Base-by-base conservation (phyloP, 2,797 vertebrate genomes). In the Chelidonichthys spinosus region DNA sequence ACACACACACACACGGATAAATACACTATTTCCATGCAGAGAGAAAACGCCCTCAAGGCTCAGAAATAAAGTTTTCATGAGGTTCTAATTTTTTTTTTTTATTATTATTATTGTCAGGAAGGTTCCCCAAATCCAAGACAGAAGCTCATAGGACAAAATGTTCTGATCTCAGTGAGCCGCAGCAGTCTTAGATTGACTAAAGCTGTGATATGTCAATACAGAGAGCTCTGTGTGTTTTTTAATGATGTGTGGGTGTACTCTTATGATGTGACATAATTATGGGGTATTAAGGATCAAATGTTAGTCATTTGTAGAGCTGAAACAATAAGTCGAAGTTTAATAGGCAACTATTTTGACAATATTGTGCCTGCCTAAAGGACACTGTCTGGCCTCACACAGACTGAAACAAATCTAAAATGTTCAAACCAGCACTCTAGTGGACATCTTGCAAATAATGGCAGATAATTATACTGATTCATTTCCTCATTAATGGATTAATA, bases 61-160 rank as follows among this genome's bases (percentile, higher is more conserved):
- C 7, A 58, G 39, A 56, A 32, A 78, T 75, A 36, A 70, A 54
- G 50, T 72, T 82, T 87, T 81, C 15, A 65, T 56, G 49, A 40
- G 37, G 47, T 60, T 25, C 7, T 7, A 15, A 7, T 47, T 62
- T 74, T 71, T 66, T 50, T 5, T 50, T 52, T 56, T 62, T 32
- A 25, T 25, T 25, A 25, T 25, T 25, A 25, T 49, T 11, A 54
- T 52, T 60, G 35, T 69, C 15, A 71, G 50, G 81, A 83, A 79
- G 61, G 25, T 81, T 62, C 9, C 32, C 33, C 5, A 71, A 13
- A 76, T 54, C 46, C 11, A 9, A 74, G 70, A 79, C 14, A 65
- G 50, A 60, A 37, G 56, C 42, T 69, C n/a, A 33, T 33, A 63
- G 76, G 46, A 87, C 76, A 84, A 74, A 84, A 69, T 85, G 71